These are phyloP conservation scores for Drosophila kohkoa DNA, from an alignment of 1,140 invertebrate species.

Conservation along the genomic window DNA sequence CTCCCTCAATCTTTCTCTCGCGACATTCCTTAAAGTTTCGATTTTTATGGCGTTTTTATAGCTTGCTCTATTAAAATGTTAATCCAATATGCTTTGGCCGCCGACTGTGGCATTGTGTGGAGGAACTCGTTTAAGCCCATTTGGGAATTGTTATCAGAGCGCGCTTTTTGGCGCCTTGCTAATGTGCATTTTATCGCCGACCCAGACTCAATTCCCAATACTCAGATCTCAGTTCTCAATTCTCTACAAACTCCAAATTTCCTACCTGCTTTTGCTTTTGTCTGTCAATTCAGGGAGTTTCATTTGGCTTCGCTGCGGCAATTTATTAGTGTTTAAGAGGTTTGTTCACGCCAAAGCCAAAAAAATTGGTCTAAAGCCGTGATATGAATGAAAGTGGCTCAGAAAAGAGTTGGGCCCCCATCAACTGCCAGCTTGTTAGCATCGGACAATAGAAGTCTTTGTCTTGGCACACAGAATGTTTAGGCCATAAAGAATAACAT, in stretches of 20 bases:
- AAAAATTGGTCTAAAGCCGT: constrained; percentile 24
- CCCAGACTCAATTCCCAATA: not conserved
- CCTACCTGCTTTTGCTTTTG: not conserved
- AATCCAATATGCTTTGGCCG: constrained; percentile 48
- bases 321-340: constrained; percentile 78
- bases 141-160: constrained; percentile 63
- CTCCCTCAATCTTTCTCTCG: constrained; percentile 10
- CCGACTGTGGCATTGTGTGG: constrained; percentile 57
- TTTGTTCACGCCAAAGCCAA: constrained; percentile 70
- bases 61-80: constrained; percentile 76
- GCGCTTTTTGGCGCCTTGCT: constrained; percentile 79
- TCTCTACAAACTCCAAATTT: not conserved
- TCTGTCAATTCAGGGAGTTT: constrained; percentile 77
- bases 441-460: not conserved
- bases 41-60: constrained; percentile 73
- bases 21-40: constrained; percentile 52
- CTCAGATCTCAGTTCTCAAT: not conserved
- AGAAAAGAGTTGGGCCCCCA: constrained; percentile 1
- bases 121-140: constrained; percentile 58
- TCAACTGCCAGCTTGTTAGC: constrained; percentile 32
- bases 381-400: constrained; percentile 29
- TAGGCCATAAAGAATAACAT: constrained; percentile 16
- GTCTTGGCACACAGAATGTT: constrained; percentile 23
- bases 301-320: constrained; percentile 45
- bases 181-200: constrained; percentile 76